Conservation (phyloP, 92 coral and sea anemone species). For the Diadumene lineata region DNA sequence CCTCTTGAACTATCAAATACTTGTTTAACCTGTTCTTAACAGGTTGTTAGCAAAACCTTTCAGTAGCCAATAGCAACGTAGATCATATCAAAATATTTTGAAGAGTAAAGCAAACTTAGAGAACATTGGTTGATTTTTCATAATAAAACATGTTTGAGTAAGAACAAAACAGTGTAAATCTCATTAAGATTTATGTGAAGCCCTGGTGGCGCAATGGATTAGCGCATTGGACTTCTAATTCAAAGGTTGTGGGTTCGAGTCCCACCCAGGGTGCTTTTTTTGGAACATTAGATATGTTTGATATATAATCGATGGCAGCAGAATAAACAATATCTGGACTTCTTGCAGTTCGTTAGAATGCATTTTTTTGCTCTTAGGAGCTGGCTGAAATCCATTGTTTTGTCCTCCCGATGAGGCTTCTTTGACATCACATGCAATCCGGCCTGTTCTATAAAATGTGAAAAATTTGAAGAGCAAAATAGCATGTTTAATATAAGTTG, state of each 20-base stretch:
- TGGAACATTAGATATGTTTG: background rate
- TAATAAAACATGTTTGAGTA: background rate
- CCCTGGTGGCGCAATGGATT: conserved; percentile 97
- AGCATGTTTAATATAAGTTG: too few relatives aligned
- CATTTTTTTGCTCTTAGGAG: too few relatives aligned
- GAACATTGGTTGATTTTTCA: background rate
- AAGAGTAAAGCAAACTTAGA: background rate
- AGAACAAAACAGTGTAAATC: background rate
- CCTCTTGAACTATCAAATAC: background rate
- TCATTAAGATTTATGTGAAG: background rate
- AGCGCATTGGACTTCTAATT: conserved; percentile 99
- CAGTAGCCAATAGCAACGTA: background rate
- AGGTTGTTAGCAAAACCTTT: background rate
- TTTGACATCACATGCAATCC: too few relatives aligned
- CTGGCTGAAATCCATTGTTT: too few relatives aligned
- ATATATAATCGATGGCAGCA: background rate
- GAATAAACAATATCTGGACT: background rate
- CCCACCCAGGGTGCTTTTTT: conserved; percentile 86
- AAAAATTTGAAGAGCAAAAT: too few relatives aligned
- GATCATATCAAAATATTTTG: background rate
- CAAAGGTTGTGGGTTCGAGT: conserved; percentile 99
- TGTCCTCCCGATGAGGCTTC: too few relatives aligned
- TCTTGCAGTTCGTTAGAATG: too few relatives aligned
- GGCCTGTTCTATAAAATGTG: too few relatives aligned
- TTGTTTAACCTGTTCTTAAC: background rate